Evolutionary conservation across 2,888 invertebrate genomes (phyloP).

Genomic region (Conomelus anceps): DNA sequence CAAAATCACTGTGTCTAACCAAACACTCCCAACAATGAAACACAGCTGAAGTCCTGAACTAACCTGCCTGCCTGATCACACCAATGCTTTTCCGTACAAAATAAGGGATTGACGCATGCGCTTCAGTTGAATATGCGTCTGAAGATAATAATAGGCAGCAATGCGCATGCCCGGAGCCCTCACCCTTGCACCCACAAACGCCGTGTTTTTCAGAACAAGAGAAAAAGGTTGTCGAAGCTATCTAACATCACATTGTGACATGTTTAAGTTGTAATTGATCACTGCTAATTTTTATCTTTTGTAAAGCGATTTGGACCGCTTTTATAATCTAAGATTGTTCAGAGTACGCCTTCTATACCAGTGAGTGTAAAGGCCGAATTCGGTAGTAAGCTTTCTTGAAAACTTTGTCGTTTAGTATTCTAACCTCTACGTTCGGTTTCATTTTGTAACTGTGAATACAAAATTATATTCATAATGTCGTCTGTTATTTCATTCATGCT

Average conservation of each 20-base stretch:
- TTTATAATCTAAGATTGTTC: slow-evolving; percentile 1
- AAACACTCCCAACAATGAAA: background rate
- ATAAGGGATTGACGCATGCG: background rate
- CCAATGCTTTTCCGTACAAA: background rate
- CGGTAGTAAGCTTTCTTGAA: background rate
- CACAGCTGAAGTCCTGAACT: background rate
- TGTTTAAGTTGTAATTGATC: background rate
- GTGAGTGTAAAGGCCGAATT: slow-evolving; percentile 78
- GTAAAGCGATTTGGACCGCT: background rate
- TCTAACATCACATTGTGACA: background rate
- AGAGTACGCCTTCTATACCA: slow-evolving; percentile 73
- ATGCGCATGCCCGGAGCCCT: background rate
- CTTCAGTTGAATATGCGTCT: background rate
- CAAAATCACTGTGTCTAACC: background rate
- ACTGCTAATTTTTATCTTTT: background rate
- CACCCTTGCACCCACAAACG: background rate
- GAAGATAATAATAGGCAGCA: background rate
- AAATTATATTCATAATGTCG: background rate
- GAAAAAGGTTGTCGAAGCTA: background rate
- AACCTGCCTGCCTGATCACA: background rate
- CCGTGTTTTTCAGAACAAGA: background rate
- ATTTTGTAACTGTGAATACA: background rate
- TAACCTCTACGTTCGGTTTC: background rate
- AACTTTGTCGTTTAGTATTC: background rate
- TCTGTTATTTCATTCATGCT: background rate